Evolutionary conservation across 2,797 vertebrate species (phyloP).

Genomic region (Helicolenus hilgendorfi): DNA sequence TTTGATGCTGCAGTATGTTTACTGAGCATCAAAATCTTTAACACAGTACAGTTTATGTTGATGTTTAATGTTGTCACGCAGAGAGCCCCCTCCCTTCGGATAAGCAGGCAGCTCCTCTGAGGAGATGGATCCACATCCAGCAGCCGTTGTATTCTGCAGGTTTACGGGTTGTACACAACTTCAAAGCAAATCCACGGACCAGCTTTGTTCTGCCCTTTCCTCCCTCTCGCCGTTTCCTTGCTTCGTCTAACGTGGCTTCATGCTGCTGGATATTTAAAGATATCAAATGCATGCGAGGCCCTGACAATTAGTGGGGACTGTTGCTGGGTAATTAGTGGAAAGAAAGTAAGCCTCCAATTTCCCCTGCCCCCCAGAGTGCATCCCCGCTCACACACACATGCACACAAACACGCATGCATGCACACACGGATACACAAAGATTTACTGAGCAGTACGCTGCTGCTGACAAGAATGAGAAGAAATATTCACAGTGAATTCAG

Average conservation of each 20-base stretch:
- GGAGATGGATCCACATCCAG: not conserved
- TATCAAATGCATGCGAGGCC: slow-evolving; percentile 54
- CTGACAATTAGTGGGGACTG: slow-evolving; percentile 74
- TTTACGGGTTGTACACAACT: slow-evolving; percentile 9
- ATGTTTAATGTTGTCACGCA: not conserved
- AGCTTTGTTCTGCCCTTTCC: slow-evolving; percentile 35
- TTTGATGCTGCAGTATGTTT: not conserved
- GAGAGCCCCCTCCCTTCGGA: not conserved
- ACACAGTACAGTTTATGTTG: not conserved
- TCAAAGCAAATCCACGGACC: slow-evolving; percentile 54
- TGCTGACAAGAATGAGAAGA: not conserved
- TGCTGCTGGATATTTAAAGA: slow-evolving; percentile 69
- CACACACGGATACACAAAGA: not conserved
- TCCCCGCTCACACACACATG: not conserved
- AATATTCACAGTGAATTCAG: not conserved
- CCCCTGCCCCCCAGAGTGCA: slow-evolving; percentile 24
- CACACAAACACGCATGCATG: not conserved
- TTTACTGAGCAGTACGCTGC: not conserved
- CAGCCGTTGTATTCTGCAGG: slow-evolving; percentile 18
- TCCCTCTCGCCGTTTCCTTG: not conserved
- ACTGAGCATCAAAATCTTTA: not conserved
- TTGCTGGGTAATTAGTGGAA: slow-evolving; percentile 80
- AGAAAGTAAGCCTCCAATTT: slow-evolving; percentile 59
- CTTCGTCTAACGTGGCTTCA: slow-evolving; percentile 4
- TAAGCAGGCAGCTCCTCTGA: not conserved